These are phyloP conservation scores for Bostrychus sinensis DNA, from an alignment of 2,113 vertebrate species.

Conservation along the genomic window DNA sequence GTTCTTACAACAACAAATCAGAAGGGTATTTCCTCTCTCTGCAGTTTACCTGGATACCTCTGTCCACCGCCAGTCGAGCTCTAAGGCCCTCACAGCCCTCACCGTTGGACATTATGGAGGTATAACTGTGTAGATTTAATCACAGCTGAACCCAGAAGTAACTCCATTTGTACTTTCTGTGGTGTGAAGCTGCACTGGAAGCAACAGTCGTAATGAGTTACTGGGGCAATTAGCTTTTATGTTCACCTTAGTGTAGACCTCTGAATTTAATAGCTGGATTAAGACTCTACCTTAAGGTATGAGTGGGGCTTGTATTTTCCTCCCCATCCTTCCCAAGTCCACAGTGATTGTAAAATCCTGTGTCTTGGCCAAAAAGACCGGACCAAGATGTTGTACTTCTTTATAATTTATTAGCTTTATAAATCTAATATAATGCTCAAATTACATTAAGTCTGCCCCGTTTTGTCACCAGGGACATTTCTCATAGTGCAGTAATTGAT, in stretches of 20 bases:
- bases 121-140: background rate
- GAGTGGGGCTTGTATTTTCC: background rate
- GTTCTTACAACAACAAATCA: too few species aligned
- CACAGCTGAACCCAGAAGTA: background rate
- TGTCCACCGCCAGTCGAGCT: background rate
- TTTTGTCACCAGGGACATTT: conserved; percentile 3
- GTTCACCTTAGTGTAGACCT: conserved; percentile 17
- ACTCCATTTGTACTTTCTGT: background rate
- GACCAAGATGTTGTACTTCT: background rate
- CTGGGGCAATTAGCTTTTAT: conserved; percentile 19
- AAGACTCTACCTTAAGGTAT: background rate
- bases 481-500: conserved; percentile 14
- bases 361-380: background rate
- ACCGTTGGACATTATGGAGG: background rate
- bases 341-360: background rate
- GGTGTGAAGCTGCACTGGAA: background rate
- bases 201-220: conserved; percentile 12
- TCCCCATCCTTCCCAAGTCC: background rate
- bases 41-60: background rate
- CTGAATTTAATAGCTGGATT: background rate
- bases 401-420: background rate
- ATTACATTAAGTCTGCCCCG: background rate
- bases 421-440: background rate
- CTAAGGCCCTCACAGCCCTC: background rate
- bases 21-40: background rate